These are phyloP conservation scores for Noctuana brunneofusca DNA, from an alignment of 2,888 invertebrate species.

Conservation along the genomic window DNA sequence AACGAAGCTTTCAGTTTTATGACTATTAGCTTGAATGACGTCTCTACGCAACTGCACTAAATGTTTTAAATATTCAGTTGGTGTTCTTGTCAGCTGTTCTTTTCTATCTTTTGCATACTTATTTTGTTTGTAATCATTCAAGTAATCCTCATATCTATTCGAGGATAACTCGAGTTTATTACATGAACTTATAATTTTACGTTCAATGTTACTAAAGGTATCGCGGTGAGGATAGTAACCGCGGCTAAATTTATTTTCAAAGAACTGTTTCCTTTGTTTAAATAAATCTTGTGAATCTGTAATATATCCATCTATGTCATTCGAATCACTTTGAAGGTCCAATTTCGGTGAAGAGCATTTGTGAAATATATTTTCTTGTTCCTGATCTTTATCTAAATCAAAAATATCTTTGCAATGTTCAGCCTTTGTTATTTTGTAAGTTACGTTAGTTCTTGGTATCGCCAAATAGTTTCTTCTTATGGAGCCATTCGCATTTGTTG, in stretches of 20 bases:
- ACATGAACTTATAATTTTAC: slow-evolving; percentile 62
- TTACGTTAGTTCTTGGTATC: slow-evolving; percentile 52
- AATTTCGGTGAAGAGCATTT: slow-evolving; percentile 19
- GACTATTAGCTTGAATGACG: slow-evolving; percentile 71
- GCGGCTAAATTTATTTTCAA: slow-evolving; percentile 46
- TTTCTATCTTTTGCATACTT: slow-evolving; percentile 35
- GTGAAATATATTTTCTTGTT: slow-evolving; percentile 16
- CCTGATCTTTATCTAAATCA: slow-evolving; percentile 44
- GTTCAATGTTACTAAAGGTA: slow-evolving; percentile 53
- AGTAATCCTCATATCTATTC: slow-evolving; percentile 60
- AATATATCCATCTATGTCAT: slow-evolving; percentile 36
- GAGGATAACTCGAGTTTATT: slow-evolving; percentile 58
- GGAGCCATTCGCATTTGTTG: slow-evolving; percentile 40
- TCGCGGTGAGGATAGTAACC: slow-evolving; percentile 36
- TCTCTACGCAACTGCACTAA: slow-evolving; percentile 81
- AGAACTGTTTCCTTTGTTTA: slow-evolving; percentile 43
- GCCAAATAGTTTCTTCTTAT: slow-evolving; percentile 49
- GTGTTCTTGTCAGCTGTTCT: slow-evolving; percentile 51
- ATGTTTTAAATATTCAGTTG: slow-evolving; percentile 83
- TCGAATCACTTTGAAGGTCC: not conserved
- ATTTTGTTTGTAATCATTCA: slow-evolving; percentile 46
- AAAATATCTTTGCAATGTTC: slow-evolving; percentile 56
- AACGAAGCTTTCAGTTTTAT: slow-evolving; percentile 37
- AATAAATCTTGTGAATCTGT: slow-evolving; percentile 42
- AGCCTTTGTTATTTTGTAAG: slow-evolving; percentile 50